Conservation (phyloP, 2,888 invertebrate genomes). For the Leptopilina drosophilae region DNA sequence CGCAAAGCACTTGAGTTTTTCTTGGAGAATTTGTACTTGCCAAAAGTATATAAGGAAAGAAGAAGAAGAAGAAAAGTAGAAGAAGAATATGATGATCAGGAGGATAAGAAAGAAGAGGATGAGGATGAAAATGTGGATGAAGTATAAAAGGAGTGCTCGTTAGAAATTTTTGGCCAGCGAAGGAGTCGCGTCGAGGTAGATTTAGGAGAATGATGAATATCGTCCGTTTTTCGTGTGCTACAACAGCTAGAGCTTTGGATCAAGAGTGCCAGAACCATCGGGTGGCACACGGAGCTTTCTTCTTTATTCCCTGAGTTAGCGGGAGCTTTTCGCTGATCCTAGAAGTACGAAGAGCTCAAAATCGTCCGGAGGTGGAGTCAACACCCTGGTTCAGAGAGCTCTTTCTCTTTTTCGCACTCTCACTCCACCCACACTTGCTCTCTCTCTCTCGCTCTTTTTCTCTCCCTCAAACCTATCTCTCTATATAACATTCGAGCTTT, state of each 20-base stretch:
- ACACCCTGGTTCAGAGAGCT: constrained; percentile 50
- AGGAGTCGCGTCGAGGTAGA: constrained; percentile 8
- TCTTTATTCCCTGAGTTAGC: constrained; percentile 67
- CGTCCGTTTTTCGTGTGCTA: constrained; percentile 24
- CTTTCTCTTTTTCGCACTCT: constrained; percentile 40
- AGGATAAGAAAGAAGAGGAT: too few relatives aligned
- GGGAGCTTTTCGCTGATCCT: constrained; percentile 70
- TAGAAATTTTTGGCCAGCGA: constrained; percentile 24
- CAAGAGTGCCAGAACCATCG: constrained; percentile 28
- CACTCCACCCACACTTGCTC: constrained; percentile 8
- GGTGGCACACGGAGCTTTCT: constrained; percentile 57
- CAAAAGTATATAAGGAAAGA: not conserved
- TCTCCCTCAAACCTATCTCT: too few relatives aligned
- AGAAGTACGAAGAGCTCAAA: constrained; percentile 68
- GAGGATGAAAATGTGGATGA: too few relatives aligned
- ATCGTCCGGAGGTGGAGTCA: constrained; percentile 58
- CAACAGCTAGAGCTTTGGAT: constrained; percentile 29
- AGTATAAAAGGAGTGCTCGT: constrained; percentile 4
- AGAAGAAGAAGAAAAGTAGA: too few relatives aligned
- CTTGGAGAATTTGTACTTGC: not conserved
- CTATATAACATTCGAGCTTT: not conserved
- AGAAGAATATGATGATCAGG: too few relatives aligned
- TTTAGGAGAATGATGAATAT: constrained; percentile 34
- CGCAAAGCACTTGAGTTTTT: not conserved
- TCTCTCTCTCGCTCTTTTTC: constrained; percentile 1